Percentiles rank a stretch among this genome's conserved stretches.
phyloP scores from a whole-genome alignment of 2,797 vertebrate species.

The Iguana delicatissima region DNA sequence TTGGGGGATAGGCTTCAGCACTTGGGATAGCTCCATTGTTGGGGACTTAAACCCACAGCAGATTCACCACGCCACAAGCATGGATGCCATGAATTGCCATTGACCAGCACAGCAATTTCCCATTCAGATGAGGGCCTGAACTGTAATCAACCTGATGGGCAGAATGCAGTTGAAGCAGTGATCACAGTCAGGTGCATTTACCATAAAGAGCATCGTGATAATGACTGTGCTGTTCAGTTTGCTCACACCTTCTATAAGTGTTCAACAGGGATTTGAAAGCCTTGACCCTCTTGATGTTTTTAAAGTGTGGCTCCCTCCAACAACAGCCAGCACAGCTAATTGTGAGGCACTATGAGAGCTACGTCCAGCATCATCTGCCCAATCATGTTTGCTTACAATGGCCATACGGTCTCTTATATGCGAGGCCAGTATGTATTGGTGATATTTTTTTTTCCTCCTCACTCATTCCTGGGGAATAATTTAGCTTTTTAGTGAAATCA shows the following conservation, averaged over 20 bases:
- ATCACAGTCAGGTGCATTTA: background rate
- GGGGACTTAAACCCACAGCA: too few relatives aligned
- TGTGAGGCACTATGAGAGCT: background rate
- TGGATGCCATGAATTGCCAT: too few relatives aligned
- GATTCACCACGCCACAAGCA: too few relatives aligned
- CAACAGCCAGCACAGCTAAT: background rate
- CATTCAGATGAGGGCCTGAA: background rate
- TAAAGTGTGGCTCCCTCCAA: background rate
- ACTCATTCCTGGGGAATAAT: rapidly evolving
- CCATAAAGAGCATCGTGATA: background rate
- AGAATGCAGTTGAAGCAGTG: background rate
- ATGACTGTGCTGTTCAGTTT: background rate
- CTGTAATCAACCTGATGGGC: background rate
- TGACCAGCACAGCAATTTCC: background rate
- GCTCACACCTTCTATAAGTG: background rate
- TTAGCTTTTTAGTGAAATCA: background rate
- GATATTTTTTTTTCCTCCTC: background rate
- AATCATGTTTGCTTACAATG: background rate
- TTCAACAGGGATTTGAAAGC: too few relatives aligned
- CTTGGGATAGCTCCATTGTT: too few relatives aligned
- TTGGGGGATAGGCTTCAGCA: too few relatives aligned
- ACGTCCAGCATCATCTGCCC: background rate
- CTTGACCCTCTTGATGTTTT: background rate
- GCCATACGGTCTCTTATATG: background rate
- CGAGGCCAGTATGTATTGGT: background rate